Conservation (phyloP, 2,888 invertebrate species). For the Chouioia cunea region DNA sequence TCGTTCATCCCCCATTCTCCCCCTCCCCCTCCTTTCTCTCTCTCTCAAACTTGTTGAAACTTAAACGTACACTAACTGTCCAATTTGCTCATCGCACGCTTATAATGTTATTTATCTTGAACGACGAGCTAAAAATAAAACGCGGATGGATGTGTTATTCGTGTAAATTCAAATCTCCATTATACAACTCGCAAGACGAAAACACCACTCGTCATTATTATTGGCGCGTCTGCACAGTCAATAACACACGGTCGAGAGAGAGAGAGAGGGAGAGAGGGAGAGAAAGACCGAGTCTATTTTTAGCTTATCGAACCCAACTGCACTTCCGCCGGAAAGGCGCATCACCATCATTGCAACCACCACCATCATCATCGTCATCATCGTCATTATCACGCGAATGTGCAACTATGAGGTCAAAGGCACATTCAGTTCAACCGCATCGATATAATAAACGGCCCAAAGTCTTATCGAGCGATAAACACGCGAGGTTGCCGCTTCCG, state of each 20-base stretch:
- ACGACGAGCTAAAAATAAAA: too few species aligned
- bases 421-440: conserved; percentile 25
- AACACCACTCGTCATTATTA: too few species aligned
- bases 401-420: conserved; percentile 21
- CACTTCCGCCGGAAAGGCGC: conserved; percentile 35
- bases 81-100: too few species aligned
- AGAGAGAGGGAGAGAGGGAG: background rate
- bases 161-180: too few species aligned
- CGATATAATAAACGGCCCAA: conserved; percentile 22
- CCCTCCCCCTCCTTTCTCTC: too few species aligned
- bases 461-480: conserved; percentile 30
- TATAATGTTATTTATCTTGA: too few species aligned
- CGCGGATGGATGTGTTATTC: too few species aligned
- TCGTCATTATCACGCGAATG: conserved; percentile 16
- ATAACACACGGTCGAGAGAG: background rate
- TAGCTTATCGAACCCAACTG: conserved; percentile 17
- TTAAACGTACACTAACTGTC: too few species aligned
- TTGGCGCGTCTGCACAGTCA: too few species aligned
- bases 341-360: background rate
- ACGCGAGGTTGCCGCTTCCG: conserved; percentile 17
- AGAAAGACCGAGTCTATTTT: background rate
- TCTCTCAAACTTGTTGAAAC: too few species aligned
- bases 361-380: conserved; percentile 4
- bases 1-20: too few species aligned
- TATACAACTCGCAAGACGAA: too few species aligned